Base-by-base conservation (phyloP, 2,888 invertebrate species). In the Drosophila anceps region DNA sequence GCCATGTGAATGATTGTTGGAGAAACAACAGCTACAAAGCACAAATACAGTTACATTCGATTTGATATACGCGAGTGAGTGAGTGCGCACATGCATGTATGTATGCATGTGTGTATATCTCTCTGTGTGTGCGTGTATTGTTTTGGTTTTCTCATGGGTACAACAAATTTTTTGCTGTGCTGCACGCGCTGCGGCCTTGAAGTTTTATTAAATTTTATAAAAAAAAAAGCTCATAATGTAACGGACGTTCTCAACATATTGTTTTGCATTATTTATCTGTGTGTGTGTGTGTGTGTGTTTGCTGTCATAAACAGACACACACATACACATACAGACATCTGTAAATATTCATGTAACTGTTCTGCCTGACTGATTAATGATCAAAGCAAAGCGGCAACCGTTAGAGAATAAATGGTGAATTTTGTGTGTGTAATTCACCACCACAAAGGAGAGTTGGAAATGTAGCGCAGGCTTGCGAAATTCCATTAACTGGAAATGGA, bases 201-300 rank as follows among this genome's bases (percentile, higher is more conserved):
- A 82, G 88, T 87, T 89, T 87, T 84, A 82, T 84, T 84, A 79
- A 89, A 89, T 84, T 31, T 89, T 82, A 84, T 77, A 87, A 84
- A 87, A 87, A 76, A 87, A 84, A 87, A 87, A 76, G 72, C 81
- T 62, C 55, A 59, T 41, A 61, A 66, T 69, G 64, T 62, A 73
- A 69, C 53, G 44, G 41, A 60, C 46, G 53, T 43, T 68, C 53
- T 61, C 57, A 73, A 54, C 44, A 46, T 50, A 58, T 37, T 48
- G 48, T 20, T 50, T 41, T 51, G 58, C 57, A 73, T 54, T 55
- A 68, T 54, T 51, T 48, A 43, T 69, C 60, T 41, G 55, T 60
- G 41, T 13, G 5, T 37, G 13, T 69, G 68, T 41, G 55, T 60
- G 41, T 13, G 5, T 37, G 13, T 33, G 41, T 13, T 1, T 37